Evolutionary conservation across 2,113 vertebrate species (phyloP).

Genomic region (Phocoena phocoena): DNA sequence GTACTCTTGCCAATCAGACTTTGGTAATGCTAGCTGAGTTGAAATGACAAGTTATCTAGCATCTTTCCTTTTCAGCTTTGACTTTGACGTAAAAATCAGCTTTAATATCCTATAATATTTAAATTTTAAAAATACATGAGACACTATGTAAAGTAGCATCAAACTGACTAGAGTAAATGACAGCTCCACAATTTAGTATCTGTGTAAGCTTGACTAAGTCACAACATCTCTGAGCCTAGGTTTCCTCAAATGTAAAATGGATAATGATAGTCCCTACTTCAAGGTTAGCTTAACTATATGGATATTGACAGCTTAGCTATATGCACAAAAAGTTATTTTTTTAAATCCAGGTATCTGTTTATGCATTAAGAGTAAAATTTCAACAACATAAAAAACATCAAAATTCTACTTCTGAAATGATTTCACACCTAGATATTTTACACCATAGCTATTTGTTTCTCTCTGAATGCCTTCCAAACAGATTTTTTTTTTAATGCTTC

Average conservation of each 20-base stretch:
- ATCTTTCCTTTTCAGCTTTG: neutral
- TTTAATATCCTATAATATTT: neutral
- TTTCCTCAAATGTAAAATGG: neutral
- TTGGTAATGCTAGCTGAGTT: neutral
- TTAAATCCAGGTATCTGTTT: neutral
- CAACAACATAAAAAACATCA: neutral
- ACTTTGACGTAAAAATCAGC: neutral
- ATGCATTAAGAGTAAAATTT: neutral
- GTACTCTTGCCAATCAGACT: neutral
- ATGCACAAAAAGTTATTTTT: neutral
- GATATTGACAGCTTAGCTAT: neutral
- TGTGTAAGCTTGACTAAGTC: neutral
- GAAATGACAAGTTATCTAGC: neutral
- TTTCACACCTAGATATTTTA: neutral
- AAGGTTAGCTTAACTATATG: neutral
- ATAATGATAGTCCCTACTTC: neutral
- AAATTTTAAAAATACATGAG: neutral
- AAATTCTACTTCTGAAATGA: conserved; percentile 11
- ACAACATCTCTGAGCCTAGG: neutral
- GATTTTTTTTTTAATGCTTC: neutral
- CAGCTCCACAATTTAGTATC: neutral
- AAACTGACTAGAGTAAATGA: neutral
- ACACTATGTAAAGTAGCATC: neutral
- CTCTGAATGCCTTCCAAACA: neutral
- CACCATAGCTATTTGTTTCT: neutral